phyloP scores from a whole-genome alignment of 2,888 invertebrate species.

The Chloroclysta siterata region DNA sequence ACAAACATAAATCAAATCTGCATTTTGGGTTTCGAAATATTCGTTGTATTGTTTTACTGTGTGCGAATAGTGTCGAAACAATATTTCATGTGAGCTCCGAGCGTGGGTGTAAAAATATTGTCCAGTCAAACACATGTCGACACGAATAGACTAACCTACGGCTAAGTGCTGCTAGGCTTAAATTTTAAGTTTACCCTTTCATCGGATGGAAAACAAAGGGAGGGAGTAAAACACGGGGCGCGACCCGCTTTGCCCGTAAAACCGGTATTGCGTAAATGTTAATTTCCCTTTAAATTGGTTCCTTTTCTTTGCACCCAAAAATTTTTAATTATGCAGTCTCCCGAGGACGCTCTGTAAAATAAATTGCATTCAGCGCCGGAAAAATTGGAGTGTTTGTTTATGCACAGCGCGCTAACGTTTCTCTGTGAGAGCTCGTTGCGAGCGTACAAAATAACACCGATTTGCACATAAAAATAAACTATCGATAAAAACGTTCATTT shows the following conservation, averaged over 20 bases:
- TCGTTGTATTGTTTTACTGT: conserved; percentile 5
- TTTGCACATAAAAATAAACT: conserved; percentile 32
- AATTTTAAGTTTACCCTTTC: conserved; percentile 70
- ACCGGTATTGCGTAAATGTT: conserved; percentile 62
- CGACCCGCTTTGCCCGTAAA: conserved; percentile 43
- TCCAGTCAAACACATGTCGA: conserved; percentile 51
- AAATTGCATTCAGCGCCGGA: conserved; percentile 45
- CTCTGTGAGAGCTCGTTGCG: conserved; percentile 25
- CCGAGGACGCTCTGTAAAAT: conserved; percentile 50
- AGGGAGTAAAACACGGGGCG: conserved; percentile 54
- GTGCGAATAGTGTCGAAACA: conserved; percentile 35
- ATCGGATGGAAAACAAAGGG: conserved; percentile 69
- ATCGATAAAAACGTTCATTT: conserved; percentile 30
- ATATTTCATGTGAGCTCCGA: conserved; percentile 41
- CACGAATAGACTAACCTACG: conserved; percentile 50
- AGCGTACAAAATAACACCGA: conserved; percentile 31
- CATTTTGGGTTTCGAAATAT: conserved; percentile 20
- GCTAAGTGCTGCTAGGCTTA: conserved; percentile 59
- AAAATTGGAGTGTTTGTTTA: conserved; percentile 39
- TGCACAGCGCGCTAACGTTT: conserved; percentile 32
- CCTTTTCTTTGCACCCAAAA: conserved; percentile 56
- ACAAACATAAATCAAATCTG: conserved; percentile 29
- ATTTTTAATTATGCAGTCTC: conserved; percentile 51
- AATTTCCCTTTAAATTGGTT: conserved; percentile 56
- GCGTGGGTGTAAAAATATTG: conserved; percentile 52